phyloP scores from a whole-genome alignment of 2,113 vertebrate genomes.

The Melanerpes formicivorus region DNA sequence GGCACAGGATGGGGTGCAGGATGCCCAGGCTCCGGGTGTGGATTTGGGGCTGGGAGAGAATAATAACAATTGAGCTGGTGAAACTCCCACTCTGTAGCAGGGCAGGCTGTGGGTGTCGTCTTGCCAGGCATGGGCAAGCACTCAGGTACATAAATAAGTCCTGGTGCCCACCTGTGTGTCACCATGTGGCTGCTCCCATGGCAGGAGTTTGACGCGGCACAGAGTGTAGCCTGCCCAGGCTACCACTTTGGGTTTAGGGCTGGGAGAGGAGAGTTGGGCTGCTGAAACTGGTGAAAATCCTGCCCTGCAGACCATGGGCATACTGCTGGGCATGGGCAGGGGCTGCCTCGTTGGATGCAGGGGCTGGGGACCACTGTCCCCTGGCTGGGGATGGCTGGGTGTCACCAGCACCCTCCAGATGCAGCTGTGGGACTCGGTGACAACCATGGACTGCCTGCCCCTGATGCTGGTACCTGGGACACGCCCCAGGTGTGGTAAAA shows the following conservation, averaged over 20 bases:
- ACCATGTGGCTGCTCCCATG: background rate
- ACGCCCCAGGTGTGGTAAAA: background rate
- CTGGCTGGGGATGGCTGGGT: background rate
- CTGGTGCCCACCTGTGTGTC: background rate
- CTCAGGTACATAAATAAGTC: conserved; percentile 38
- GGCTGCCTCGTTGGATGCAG: accelerated
- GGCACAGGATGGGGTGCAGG: background rate
- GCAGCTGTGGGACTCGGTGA: accelerated
- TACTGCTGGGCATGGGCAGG: background rate
- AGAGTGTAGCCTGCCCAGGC: accelerated
- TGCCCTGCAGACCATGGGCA: accelerated
- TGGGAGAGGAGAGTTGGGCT: too few species aligned
- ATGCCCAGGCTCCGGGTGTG: accelerated
- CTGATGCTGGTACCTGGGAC: background rate
- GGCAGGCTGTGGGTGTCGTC: too few species aligned
- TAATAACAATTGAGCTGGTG: too few species aligned
- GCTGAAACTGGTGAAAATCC: background rate
- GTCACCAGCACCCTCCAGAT: background rate
- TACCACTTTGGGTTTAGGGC: accelerated
- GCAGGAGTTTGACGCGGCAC: background rate
- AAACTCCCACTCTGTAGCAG: too few species aligned
- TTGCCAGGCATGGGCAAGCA: too few species aligned
- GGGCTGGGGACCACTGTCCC: background rate
- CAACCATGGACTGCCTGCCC: background rate
- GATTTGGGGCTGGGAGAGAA: background rate